Evolutionary conservation across 2,888 invertebrate genomes (phyloP), one percentile per base, ranked within the genome.

Genomic region (Drosophila putrida): DNA sequence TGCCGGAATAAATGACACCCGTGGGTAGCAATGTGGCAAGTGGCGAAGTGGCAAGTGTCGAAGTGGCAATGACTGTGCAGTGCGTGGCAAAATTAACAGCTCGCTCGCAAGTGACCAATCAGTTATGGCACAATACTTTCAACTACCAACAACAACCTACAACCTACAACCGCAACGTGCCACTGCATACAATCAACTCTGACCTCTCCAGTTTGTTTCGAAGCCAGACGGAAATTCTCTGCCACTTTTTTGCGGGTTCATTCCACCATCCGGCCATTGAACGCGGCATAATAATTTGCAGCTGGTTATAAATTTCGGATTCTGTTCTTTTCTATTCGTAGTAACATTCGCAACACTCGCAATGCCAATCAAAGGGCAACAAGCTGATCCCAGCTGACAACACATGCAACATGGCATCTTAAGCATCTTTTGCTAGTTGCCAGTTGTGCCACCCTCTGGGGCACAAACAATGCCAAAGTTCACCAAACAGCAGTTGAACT

Each of bases 161-260:
- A 41, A 41, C 33, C 25, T 49, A 28, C 36, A 68, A 50, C 71
- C 73, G 47, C 71, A 43, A 67, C 80, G 58, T 71, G 78, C 78
- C 72, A 67, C 63, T 71, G 82, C 82, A 85, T 82, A 80, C 85
- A 83, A 71, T 88, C 78, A 88, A 85, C 88, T 84, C 86, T 85
- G 88, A 88, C 78, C 88, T 67, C 64, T 36, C 20, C 20, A 28
- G 13, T 6, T 49, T 33, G 33, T 20, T 38, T 25, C 20, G 36
- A 36, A 31, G 64, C 53, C 76, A 71, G 71, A 84, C 70, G 85
- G 75, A 87, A 79, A 71, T 64, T 73, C 62, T 25, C 44, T 41
- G 28, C 8, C 10, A 38, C 27, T 46, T 28, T 53, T 47, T 10
- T 31, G 44, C 55, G 53, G 46, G 88, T 82, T 83, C 88, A 80